phyloP scores from a whole-genome alignment of 1,140 invertebrate genomes.

The Dendroctonus ponderosae region DNA sequence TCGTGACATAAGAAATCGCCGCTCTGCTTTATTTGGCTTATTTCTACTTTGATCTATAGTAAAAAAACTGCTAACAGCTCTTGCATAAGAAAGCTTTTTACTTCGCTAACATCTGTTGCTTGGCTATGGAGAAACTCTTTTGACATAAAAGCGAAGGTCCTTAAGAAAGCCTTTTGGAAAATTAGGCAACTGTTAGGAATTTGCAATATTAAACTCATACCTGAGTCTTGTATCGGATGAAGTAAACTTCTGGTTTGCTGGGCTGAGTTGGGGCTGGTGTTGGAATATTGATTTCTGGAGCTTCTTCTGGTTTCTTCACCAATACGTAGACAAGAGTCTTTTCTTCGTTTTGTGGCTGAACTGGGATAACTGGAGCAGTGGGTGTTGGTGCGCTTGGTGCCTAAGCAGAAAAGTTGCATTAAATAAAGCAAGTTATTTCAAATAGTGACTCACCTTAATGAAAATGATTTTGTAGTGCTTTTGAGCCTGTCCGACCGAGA shows the following conservation, averaged over 20 bases:
- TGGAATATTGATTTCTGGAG: constrained; percentile 74
- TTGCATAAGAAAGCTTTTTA: too few relatives aligned
- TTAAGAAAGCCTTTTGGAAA: too few relatives aligned
- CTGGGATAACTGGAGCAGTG: constrained; percentile 72
- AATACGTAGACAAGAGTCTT: constrained; percentile 88
- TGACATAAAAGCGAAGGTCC: too few relatives aligned
- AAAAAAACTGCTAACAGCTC: too few relatives aligned
- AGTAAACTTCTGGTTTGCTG: constrained; percentile 84
- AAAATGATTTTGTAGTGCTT: constrained; percentile 91
- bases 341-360: constrained; percentile 79
- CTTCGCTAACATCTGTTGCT: too few relatives aligned
- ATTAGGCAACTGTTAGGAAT: neutral
- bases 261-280: constrained; percentile 78
- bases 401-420: constrained; percentile 31
- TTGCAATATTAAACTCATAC: constrained; percentile 22
- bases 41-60: too few relatives aligned
- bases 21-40: too few relatives aligned
- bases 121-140: too few relatives aligned
- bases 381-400: constrained; percentile 78
- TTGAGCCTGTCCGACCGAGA: constrained; percentile 63
- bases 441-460: constrained; percentile 60
- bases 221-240: constrained; percentile 85
- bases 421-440: neutral
- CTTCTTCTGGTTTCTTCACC: constrained; percentile 84
- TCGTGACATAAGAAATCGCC: constrained; percentile 13